Percentiles rank a stretch among this genome's conserved stretches.
Conservation (phyloP, 1,140 invertebrate species). For the Radopholus similis region DNA sequence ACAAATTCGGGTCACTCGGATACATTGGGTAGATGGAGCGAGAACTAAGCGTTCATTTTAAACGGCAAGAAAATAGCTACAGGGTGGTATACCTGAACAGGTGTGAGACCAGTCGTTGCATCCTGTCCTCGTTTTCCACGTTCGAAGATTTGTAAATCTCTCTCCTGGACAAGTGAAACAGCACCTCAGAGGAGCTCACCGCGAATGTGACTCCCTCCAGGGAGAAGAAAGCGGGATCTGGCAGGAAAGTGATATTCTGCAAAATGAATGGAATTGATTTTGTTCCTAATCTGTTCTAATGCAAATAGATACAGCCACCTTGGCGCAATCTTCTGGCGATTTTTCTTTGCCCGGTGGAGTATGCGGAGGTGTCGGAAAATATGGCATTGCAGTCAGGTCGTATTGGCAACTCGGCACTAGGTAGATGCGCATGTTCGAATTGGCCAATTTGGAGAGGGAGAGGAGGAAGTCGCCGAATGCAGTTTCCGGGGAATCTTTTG, state of each 20-base stretch:
- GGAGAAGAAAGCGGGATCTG: not conserved
- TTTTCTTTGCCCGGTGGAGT: not conserved
- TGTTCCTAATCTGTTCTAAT: not conserved
- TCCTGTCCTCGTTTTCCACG: conserved; percentile 1
- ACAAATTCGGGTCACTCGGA: not conserved
- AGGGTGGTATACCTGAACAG: not conserved
- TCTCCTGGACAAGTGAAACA: not conserved
- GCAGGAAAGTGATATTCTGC: not conserved
- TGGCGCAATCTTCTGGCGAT: not conserved
- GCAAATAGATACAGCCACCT: not conserved
- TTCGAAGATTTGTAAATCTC: not conserved
- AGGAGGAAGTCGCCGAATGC: not conserved
- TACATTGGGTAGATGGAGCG: not conserved
- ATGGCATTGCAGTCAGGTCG: not conserved
- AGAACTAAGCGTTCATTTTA: not conserved
- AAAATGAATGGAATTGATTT: not conserved
- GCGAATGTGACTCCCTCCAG: not conserved
- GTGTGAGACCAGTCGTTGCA: not conserved
- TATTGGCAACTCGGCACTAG: not conserved
- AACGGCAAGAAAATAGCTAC: not conserved
- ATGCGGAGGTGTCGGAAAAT: not conserved
- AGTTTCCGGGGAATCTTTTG: not conserved
- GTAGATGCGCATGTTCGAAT: too few species aligned
- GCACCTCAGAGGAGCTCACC: not conserved
- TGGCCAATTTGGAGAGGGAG: not conserved